Percentiles rank a stretch among this genome's conserved stretches.
These are phyloP conservation scores for Lithophane semibrunnea DNA, from an alignment of 2,888 invertebrate genomes.

Conservation along the genomic window DNA sequence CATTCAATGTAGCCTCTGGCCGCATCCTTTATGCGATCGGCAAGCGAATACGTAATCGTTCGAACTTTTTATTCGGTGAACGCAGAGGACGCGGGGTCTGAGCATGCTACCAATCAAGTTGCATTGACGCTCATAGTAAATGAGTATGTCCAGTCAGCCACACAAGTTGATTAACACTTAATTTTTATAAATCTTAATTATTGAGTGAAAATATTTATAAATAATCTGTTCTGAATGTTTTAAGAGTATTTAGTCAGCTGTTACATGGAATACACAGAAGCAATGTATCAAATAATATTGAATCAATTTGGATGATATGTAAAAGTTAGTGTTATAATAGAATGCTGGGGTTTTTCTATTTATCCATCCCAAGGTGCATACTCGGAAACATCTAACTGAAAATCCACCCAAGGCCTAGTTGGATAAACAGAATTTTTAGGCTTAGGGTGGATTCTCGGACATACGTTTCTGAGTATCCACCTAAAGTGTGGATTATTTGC, in stretches of 20 bases:
- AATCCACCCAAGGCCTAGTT: too few relatives aligned
- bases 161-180: not conserved
- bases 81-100: not conserved
- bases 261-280: not conserved
- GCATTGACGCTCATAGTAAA: not conserved
- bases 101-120: not conserved
- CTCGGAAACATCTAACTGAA: too few relatives aligned
- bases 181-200: not conserved
- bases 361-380: too few relatives aligned
- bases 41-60: too few relatives aligned
- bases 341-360: too few relatives aligned
- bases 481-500: too few relatives aligned
- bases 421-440: too few relatives aligned
- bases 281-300: not conserved
- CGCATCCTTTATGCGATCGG: too few relatives aligned
- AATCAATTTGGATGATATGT: not conserved
- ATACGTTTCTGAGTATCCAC: too few relatives aligned
- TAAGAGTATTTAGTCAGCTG: not conserved
- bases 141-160: not conserved
- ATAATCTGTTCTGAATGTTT: not conserved
- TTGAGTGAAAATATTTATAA: not conserved
- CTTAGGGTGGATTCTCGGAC: too few relatives aligned
- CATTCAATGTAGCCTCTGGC: not conserved
- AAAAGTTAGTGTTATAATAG: not conserved
- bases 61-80: too few relatives aligned